Conservation (phyloP, 2,113 vertebrate genomes). For the Astur gentilis region DNA sequence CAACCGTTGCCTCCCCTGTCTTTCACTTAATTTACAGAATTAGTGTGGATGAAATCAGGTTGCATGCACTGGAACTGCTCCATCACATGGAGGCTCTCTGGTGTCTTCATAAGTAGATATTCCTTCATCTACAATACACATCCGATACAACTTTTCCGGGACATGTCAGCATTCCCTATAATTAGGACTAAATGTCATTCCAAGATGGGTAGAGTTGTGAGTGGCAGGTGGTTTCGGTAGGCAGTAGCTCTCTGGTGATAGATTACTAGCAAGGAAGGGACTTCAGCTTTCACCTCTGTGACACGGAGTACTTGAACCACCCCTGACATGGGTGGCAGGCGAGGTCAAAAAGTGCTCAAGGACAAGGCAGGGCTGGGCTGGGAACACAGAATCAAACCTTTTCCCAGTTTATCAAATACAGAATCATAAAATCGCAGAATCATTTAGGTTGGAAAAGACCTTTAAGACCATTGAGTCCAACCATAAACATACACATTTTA, state of each 20-base stretch:
- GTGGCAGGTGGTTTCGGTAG: fast-evolving
- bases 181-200: neutral
- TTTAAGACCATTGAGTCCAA: neutral
- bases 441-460: neutral
- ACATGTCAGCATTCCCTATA: neutral
- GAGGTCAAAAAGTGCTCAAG: fast-evolving
- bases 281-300: fast-evolving
- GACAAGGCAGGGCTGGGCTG: neutral
- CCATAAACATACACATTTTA: neutral
- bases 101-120: neutral
- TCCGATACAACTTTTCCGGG: neutral
- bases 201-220: neutral
- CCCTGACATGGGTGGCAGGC: fast-evolving
- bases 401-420: neutral
- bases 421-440: neutral
- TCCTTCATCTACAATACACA: neutral
- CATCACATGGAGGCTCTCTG: fast-evolving
- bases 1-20: neutral
- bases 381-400: neutral
- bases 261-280: neutral
- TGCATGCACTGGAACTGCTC: neutral
- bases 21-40: neutral
- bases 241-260: neutral
- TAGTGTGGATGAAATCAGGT: neutral
- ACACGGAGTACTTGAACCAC: fast-evolving